phyloP scores from a whole-genome alignment of 1,140 invertebrate species.

The Archivesica marissinica region DNA sequence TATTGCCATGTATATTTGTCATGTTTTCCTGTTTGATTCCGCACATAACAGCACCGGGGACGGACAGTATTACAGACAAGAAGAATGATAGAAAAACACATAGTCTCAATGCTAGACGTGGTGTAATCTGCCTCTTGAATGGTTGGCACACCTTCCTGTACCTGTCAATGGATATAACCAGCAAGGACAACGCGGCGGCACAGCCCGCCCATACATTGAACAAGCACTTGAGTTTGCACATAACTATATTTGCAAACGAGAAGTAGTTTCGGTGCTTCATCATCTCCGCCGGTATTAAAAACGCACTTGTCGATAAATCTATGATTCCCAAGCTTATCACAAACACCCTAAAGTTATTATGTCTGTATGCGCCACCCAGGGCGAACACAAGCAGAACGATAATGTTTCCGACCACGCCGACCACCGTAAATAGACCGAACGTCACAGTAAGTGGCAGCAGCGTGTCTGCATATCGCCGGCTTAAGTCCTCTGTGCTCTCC shows the following conservation, averaged over 20 bases:
- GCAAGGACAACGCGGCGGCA: constrained; percentile 29
- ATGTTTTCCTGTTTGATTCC: constrained; percentile 30
- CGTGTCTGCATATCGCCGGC: constrained; percentile 28
- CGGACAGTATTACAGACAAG: constrained; percentile 33
- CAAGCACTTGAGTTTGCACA: constrained; percentile 50
- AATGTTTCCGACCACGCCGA: constrained; percentile 57
- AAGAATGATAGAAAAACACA: constrained; percentile 50
- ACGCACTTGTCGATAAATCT: constrained; percentile 46
- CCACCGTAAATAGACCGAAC: constrained; percentile 27
- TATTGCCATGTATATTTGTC: constrained; percentile 21
- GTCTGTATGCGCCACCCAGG: constrained; percentile 21
- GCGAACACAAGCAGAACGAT: constrained; percentile 51
- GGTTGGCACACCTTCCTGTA: constrained; percentile 53
- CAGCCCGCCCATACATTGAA: constrained; percentile 46
- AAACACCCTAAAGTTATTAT: constrained; percentile 55
- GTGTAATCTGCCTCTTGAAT: constrained; percentile 39
- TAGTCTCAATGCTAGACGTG: constrained; percentile 28
- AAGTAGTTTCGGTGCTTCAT: constrained; percentile 40
- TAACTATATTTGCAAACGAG: constrained; percentile 27
- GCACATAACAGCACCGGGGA: constrained; percentile 44
- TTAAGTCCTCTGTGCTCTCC: constrained; percentile 40
- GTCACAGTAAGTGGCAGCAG: constrained; percentile 28
- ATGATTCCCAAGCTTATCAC: constrained; percentile 41
- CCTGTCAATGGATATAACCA: constrained; percentile 51
- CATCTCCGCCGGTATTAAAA: constrained; percentile 55